Percentiles rank a stretch among this genome's conserved stretches.
Conservation (phyloP, 1,140 invertebrate genomes). For the Drosophila pachea region DNA sequence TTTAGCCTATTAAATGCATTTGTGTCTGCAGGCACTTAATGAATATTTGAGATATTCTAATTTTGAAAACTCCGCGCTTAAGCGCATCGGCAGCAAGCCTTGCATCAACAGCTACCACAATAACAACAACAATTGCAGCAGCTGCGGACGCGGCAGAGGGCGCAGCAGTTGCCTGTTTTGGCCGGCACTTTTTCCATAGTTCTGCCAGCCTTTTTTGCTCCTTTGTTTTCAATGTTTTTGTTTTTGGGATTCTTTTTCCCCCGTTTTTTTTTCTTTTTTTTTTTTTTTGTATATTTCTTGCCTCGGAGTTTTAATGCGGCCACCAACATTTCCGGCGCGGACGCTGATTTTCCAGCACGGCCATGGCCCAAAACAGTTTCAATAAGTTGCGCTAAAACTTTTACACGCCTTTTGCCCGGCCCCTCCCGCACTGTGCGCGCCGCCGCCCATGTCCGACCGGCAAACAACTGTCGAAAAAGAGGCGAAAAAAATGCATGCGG, state of each 20-base stretch:
- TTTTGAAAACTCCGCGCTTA: conserved; percentile 10
- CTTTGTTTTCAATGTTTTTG: conserved; percentile 11
- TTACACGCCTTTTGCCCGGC: conserved; percentile 62
- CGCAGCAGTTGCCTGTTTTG: background rate
- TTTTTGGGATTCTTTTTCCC: background rate
- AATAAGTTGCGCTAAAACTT: conserved; percentile 73
- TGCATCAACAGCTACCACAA: conserved; percentile 5
- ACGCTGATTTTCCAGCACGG: conserved; percentile 69
- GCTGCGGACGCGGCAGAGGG: no score
- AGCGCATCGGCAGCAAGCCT: conserved; percentile 9
- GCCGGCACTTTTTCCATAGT: conserved; percentile 12
- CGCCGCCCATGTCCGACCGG: conserved; percentile 1
- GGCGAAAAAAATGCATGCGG: conserved; percentile 5
- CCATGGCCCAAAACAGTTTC: conserved; percentile 74
- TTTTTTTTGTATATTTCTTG: conserved; percentile 26
- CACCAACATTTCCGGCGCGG: conserved; percentile 63
- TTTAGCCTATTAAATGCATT: background rate
- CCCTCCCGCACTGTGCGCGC: background rate
- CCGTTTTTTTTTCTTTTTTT: conserved; percentile 15
- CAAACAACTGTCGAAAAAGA: conserved; percentile 37
- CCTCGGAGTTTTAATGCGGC: conserved; percentile 42
- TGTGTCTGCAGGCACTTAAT: conserved; percentile 4
- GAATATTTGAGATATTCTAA: conserved; percentile 19
- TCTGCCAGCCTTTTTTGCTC: conserved; percentile 2
- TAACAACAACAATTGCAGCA: conserved; percentile 3